Evolutionary conservation across 2,113 vertebrate species (phyloP).

Genomic region (Ctenomys sociabilis): DNA sequence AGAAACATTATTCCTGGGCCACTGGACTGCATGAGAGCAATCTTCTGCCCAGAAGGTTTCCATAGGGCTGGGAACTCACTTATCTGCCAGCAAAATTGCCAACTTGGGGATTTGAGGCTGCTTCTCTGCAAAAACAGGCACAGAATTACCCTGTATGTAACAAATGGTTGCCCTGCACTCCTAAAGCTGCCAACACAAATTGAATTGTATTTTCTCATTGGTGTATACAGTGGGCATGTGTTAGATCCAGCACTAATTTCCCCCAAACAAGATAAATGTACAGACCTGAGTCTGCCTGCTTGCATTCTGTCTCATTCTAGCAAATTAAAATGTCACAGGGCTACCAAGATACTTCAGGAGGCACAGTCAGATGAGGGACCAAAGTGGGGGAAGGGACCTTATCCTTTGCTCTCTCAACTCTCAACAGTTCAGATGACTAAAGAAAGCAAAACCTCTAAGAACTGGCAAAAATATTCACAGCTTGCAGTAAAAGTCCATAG

Average conservation of each 20-base stretch:
- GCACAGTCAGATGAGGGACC: conserved; percentile 45
- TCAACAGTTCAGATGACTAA: conserved; percentile 34
- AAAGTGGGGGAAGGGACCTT: neutral
- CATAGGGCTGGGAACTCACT: conserved; percentile 70
- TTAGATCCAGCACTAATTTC: conserved; percentile 81
- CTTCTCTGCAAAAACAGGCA: conserved; percentile 70
- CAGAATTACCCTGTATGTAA: conserved; percentile 77
- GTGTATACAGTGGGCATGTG: conserved; percentile 75
- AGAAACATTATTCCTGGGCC: neutral
- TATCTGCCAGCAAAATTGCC: conserved; percentile 77
- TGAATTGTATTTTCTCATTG: conserved; percentile 82
- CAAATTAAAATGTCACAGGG: conserved; percentile 85
- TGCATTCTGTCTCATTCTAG: conserved; percentile 77
- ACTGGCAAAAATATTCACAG: conserved; percentile 44
- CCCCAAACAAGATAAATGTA: conserved; percentile 82
- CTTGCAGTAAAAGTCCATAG: conserved; percentile 5
- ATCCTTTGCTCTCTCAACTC: conserved; percentile 23
- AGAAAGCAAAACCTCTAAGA: conserved; percentile 65
- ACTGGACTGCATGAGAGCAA: neutral
- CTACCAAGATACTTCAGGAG: conserved; percentile 78
- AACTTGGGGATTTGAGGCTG: conserved; percentile 66
- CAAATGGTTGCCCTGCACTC: conserved; percentile 79
- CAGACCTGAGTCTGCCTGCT: conserved; percentile 80
- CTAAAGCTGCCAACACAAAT: conserved; percentile 79
- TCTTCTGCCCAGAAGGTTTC: conserved; percentile 62